Evolutionary conservation across 2,113 vertebrate genomes (phyloP).

Genomic region (Ranitomeya imitator): DNA sequence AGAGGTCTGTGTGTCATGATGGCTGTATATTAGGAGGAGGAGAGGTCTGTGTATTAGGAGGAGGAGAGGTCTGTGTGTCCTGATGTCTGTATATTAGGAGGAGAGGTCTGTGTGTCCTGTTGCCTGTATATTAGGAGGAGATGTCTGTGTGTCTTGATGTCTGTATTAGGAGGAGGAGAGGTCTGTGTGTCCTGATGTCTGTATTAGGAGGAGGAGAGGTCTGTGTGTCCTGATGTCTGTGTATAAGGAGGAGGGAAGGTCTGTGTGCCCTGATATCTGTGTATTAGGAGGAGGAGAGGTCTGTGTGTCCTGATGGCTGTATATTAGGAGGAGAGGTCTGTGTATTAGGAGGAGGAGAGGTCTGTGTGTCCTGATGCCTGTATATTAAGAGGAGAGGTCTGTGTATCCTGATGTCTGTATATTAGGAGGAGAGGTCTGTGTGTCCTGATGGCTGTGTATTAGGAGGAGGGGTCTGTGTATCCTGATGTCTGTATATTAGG

Average conservation of each 20-base stretch:
- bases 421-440: neutral
- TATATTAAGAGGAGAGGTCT: neutral
- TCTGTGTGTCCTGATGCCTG: neutral
- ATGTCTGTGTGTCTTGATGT: neutral
- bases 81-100: slow-evolving; percentile 5
- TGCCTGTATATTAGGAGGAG: neutral
- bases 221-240: neutral
- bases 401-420: neutral
- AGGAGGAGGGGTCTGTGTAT: slow-evolving; percentile 10
- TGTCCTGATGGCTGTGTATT: neutral
- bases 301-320: neutral
- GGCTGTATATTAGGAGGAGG: too few relatives aligned
- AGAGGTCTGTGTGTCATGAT: neutral
- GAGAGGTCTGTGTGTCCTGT: neutral
- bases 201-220: neutral
- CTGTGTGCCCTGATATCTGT: neutral
- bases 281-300: neutral
- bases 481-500: neutral
- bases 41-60: neutral
- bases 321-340: neutral
- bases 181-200: neutral
- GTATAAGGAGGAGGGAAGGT: neutral
- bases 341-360: neutral
- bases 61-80: neutral
- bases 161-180: neutral